phyloP scores from a whole-genome alignment of 2,113 vertebrate genomes.

The Daboia siamensis region DNA sequence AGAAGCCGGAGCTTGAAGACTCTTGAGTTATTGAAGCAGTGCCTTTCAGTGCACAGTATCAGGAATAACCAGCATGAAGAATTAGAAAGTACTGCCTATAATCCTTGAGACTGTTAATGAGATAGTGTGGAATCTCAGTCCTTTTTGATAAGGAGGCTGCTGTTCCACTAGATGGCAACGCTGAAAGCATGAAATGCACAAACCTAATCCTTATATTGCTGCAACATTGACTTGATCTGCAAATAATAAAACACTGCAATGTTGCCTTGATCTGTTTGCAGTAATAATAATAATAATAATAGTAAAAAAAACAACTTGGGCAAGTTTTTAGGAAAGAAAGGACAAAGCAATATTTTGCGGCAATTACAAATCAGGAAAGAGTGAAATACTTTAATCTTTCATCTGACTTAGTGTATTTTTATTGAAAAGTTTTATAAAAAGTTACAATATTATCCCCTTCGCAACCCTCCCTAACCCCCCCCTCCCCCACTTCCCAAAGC shows the following conservation, averaged over 20 bases:
- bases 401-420: background rate
- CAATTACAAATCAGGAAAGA: background rate
- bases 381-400: background rate
- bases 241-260: background rate
- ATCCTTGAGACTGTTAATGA: background rate
- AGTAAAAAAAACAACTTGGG: background rate
- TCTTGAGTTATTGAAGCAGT: background rate
- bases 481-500: too few relatives aligned
- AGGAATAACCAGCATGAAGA: background rate
- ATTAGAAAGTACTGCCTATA: background rate
- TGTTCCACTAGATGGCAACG: conserved; percentile 48
- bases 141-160: background rate
- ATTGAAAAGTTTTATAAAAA: too few relatives aligned
- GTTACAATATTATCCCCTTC: too few relatives aligned
- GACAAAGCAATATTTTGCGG: background rate
- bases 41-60: background rate
- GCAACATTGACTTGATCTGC: background rate
- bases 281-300: background rate
- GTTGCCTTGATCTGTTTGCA: background rate
- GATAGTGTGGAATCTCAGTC: rapidly evolving
- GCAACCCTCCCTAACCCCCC: too few relatives aligned
- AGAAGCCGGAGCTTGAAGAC: background rate
- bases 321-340: background rate
- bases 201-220: background rate
- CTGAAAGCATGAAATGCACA: conserved; percentile 11